These are phyloP conservation scores for Salpingus planirostris DNA, from an alignment of 2,888 invertebrate species.

Conservation along the genomic window DNA sequence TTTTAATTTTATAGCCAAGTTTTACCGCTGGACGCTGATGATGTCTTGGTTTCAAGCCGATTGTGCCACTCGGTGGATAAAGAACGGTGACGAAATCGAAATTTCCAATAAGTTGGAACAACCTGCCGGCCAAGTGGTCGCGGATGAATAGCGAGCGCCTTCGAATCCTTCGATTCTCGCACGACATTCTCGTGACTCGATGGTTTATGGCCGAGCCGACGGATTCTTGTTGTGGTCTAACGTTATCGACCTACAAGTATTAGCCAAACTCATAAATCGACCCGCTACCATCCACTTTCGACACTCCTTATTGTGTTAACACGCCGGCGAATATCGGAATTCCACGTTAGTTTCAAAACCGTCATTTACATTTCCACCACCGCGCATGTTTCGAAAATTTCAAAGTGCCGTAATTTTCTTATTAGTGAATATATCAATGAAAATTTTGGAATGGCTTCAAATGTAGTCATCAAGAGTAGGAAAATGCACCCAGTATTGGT, in stretches of 20 bases:
- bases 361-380: constrained; percentile 14
- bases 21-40: constrained; percentile 3
- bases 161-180: too few species aligned
- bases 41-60: constrained; percentile 12
- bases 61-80: too few species aligned
- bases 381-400: too few species aligned
- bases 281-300: constrained; percentile 34
- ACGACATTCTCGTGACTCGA: constrained; percentile 14
- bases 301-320: constrained; percentile 32
- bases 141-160: too few species aligned
- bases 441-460: too few species aligned
- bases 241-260: constrained; percentile 39
- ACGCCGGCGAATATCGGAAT: constrained; percentile 20
- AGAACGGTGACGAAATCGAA: constrained; percentile 1
- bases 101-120: constrained; percentile 3
- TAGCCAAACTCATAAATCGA: constrained; percentile 35
- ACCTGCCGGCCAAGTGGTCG: constrained; percentile 1
- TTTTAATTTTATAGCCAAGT: constrained; percentile 9
- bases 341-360: constrained; percentile 19
- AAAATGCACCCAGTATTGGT: too few species aligned
- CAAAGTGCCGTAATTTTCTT: too few species aligned
- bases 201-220: constrained; percentile 22
- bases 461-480: too few species aligned
- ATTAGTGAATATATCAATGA: too few species aligned
- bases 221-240: constrained; percentile 27